These are phyloP conservation scores for Hoplodrina blanda DNA, from an alignment of 2,888 invertebrate genomes.

Conservation along the genomic window DNA sequence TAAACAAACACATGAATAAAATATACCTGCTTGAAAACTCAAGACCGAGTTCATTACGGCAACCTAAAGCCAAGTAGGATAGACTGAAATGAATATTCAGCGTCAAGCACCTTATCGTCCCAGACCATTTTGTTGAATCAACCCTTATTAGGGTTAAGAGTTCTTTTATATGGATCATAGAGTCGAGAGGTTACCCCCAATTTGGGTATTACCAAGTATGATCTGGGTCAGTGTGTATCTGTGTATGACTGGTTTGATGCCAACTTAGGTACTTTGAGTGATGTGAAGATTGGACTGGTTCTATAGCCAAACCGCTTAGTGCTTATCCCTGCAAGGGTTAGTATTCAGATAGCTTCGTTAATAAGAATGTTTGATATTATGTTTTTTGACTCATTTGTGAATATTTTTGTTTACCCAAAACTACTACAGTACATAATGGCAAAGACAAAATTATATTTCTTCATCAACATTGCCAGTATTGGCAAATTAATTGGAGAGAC, in stretches of 20 bases:
- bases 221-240: slow-evolving; percentile 8
- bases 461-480: no score
- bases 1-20: no score
- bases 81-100: not conserved
- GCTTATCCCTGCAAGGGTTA: not conserved
- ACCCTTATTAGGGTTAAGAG: slow-evolving; percentile 44
- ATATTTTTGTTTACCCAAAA: no score
- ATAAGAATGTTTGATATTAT: no score
- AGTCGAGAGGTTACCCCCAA: slow-evolving; percentile 20
- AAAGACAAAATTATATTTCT: no score
- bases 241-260: slow-evolving; percentile 1
- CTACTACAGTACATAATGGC: no score
- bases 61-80: not conserved
- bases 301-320: not conserved
- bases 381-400: no score
- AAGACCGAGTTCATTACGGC: not conserved
- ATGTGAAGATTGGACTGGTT: not conserved
- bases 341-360: no score
- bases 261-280: not conserved
- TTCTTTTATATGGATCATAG: slow-evolving; percentile 8
- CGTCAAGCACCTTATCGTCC: not conserved
- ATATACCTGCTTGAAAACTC: not conserved
- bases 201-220: slow-evolving; percentile 17
- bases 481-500: no score
- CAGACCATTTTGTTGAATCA: not conserved